Evolutionary conservation across 2,113 vertebrate genomes (phyloP).

Genomic region (Melanerpes formicivorus): DNA sequence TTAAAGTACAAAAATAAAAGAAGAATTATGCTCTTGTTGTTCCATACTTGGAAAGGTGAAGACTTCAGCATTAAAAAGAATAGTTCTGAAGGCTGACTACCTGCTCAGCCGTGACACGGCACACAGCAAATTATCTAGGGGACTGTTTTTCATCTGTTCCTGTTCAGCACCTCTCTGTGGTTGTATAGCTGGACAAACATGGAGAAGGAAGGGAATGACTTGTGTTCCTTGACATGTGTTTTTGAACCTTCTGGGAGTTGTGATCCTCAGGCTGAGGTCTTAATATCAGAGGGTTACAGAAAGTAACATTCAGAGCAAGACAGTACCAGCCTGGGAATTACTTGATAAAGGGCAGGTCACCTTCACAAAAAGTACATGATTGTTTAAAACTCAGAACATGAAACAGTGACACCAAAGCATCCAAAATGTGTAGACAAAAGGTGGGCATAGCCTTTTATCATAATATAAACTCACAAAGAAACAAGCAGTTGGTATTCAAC

Average conservation of each 20-base stretch:
- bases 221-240: neutral
- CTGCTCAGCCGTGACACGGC: fast-evolving
- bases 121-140: neutral
- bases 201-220: neutral
- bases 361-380: neutral
- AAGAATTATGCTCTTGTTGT: neutral
- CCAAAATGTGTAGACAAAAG: neutral
- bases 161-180: neutral
- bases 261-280: neutral
- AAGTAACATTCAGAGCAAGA: neutral
- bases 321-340: neutral
- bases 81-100: neutral
- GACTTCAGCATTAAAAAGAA: neutral
- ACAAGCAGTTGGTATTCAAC: neutral
- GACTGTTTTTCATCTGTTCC: neutral
- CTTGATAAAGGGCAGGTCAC: neutral
- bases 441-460: neutral
- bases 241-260: neutral
- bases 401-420: neutral
- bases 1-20: neutral
- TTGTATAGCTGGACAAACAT: neutral
- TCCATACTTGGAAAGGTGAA: neutral
- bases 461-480: neutral
- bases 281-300: neutral
- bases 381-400: neutral